phyloP scores from a whole-genome alignment of 2,113 vertebrate species.

The Sus scrofa region T2T-Sscrofa CM000830.6:89083001-89083500 shows the following conservation, averaged over 20 bases:
- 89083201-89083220: not conserved
- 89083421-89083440: slow-evolving; percentile 36
- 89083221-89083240: not conserved
- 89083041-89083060: too few relatives aligned
- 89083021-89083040: too few relatives aligned
- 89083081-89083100: not conserved
- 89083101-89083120: not conserved
- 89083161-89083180: not conserved
- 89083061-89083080: not conserved
- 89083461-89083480: slow-evolving; percentile 27
- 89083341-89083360: not conserved
- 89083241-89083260: not conserved
- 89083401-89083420: not conserved
- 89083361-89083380: not conserved
- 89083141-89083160: not conserved
- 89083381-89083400: not conserved
- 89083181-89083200: not conserved
- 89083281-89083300: not conserved
- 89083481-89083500: not conserved
- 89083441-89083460: not conserved
- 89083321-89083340: not conserved
- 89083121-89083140: not conserved
- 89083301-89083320: not conserved
- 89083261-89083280: not conserved
- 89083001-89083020: too few relatives aligned